Conservation (phyloP, 2,797 vertebrate species). For the Selene dorsalis region DNA sequence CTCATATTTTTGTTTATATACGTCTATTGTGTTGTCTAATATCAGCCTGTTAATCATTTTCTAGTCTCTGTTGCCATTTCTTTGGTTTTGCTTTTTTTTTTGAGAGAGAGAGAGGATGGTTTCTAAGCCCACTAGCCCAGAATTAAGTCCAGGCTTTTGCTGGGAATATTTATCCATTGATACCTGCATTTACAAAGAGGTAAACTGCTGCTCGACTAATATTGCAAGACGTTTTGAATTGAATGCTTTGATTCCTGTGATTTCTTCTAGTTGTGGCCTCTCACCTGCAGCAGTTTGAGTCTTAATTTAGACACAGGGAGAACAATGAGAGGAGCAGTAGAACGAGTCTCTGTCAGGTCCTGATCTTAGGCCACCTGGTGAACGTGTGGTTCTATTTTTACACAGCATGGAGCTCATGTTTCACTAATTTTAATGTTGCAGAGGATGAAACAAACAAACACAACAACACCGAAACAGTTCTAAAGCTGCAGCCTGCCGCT, state of each 20-base stretch:
- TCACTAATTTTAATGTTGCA: conserved; percentile 55
- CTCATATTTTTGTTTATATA: background rate
- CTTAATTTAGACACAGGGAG: conserved; percentile 65
- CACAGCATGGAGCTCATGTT: conserved; percentile 47
- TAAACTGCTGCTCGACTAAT: conserved; percentile 1
- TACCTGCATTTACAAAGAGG: background rate
- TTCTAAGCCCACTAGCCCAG: background rate
- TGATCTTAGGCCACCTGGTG: conserved; percentile 58
- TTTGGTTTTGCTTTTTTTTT: no score
- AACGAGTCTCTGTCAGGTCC: conserved; percentile 44
- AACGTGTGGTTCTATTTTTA: conserved; percentile 64
- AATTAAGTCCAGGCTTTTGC: background rate
- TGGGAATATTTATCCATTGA: background rate
- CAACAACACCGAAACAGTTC: conserved; percentile 24
- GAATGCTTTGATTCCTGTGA: conserved; percentile 42
- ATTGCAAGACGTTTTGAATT: conserved; percentile 15
- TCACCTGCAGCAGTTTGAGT: conserved; percentile 48
- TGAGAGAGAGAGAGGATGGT: background rate
- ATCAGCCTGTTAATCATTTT: background rate
- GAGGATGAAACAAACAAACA: conserved; percentile 43
- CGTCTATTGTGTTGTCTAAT: background rate
- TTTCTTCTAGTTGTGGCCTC: conserved; percentile 14
- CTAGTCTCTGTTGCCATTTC: background rate
- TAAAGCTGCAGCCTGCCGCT: conserved; percentile 48
- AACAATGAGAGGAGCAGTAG: conserved; percentile 25